phyloP scores from a whole-genome alignment of 1,140 invertebrate species.

The Drosophila arizonae region DNA sequence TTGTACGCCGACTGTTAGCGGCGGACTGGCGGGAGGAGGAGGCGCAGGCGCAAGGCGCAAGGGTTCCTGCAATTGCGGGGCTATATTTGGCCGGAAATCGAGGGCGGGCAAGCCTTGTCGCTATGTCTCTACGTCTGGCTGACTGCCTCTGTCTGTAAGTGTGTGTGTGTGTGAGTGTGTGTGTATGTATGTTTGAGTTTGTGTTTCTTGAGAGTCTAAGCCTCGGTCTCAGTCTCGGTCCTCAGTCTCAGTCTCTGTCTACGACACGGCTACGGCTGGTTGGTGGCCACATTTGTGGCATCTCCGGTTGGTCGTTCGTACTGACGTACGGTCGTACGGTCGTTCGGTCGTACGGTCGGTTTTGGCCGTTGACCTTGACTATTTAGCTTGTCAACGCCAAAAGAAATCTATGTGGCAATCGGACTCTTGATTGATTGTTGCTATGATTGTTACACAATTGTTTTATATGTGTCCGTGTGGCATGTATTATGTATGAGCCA shows the following conservation, averaged over 20 bases:
- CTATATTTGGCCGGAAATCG: conserved; percentile 1
- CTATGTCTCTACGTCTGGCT: neutral
- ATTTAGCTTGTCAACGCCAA: conserved; percentile 23
- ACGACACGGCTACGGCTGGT: conserved; percentile 18
- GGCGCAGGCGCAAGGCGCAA: neutral
- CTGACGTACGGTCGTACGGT: too few relatives aligned
- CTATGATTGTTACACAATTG: conserved; percentile 23
- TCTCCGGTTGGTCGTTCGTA: conserved; percentile 33
- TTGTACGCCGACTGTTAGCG: neutral
- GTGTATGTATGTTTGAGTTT: neutral
- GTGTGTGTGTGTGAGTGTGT: neutral
- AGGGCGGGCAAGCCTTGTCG: neutral
- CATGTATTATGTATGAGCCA: conserved; percentile 25
- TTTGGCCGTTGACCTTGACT: conserved; percentile 51
- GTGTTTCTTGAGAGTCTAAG: neutral
- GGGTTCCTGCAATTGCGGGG: conserved; percentile 5
- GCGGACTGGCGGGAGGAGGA: neutral
- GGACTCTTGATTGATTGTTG: conserved; percentile 35
- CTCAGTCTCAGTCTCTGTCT: conserved; percentile 29
- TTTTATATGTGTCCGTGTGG: conserved; percentile 4
- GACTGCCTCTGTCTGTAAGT: neutral
- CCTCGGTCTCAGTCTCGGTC: neutral
- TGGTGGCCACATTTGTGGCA: conserved; percentile 39
- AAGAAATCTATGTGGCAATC: conserved; percentile 1
- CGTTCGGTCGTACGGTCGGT: too few relatives aligned